A percentile compares a stretch with the other conserved stretches of the same genome.
Evolutionary conservation across 2,113 vertebrate species (phyloP).

Genomic region (Pituophis catenifer): DNA sequence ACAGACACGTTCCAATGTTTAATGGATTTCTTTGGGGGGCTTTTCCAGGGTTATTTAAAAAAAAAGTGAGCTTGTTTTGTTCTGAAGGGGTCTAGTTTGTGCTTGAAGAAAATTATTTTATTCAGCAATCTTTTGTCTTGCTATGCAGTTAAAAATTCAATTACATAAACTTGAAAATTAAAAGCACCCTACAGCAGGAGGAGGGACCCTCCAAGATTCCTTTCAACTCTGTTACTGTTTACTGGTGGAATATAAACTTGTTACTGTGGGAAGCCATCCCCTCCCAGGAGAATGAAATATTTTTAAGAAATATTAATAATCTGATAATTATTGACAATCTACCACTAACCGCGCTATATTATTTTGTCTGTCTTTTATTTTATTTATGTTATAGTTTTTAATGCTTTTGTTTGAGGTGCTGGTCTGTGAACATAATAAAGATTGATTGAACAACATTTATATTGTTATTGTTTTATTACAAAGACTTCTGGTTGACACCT

Average conservation of each 20-base stretch:
- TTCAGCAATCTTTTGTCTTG: background rate
- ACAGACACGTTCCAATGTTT: constrained; percentile 42
- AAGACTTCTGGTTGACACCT: background rate
- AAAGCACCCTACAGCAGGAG: no score
- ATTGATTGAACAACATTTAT: background rate
- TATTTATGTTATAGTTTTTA: no score
- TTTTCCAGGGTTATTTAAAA: constrained; percentile 39
- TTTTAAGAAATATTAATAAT: no score
- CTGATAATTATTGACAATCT: no score
- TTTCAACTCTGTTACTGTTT: constrained; percentile 28
- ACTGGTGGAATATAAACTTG: constrained; percentile 52
- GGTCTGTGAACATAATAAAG: no score
- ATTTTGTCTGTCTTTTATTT: no score
- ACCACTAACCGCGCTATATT: no score
- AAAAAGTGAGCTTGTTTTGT: constrained; percentile 47
- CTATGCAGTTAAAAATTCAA: no score
- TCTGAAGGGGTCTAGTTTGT: constrained; percentile 25
- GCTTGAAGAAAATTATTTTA: constrained; percentile 40
- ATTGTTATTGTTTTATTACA: background rate
- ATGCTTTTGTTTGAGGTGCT: no score
- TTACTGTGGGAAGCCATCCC: background rate
- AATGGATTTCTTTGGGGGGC: constrained; percentile 32
- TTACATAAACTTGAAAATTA: no score
- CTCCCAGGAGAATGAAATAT: no score
- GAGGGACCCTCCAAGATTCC: no score